A percentile compares a stretch with the other conserved stretches of the same genome.
Evolutionary conservation across 2,888 invertebrate species (phyloP).

Genomic region (Trisateles emortualis): DNA sequence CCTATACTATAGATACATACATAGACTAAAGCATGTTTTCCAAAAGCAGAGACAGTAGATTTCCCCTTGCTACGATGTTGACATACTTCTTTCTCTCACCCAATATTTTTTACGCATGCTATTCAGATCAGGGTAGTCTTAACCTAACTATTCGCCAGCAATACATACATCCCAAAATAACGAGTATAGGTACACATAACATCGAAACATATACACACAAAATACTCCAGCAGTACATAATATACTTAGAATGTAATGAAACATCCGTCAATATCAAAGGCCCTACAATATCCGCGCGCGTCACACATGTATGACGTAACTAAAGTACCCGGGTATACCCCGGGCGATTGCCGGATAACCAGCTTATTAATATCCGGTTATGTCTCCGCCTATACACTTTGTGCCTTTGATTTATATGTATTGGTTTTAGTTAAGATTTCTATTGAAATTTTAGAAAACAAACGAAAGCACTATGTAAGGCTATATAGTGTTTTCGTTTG

Average conservation of each 20-base stretch:
- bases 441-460: too few species aligned
- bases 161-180: too few species aligned
- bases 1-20: too few species aligned
- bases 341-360: slow-evolving; percentile 72
- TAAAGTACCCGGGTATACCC: slow-evolving; percentile 54
- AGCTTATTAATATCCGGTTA: slow-evolving; percentile 74
- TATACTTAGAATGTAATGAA: slow-evolving; percentile 23
- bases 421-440: slow-evolving; percentile 22
- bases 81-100: too few species aligned
- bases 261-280: slow-evolving; percentile 46
- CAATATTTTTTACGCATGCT: too few species aligned
- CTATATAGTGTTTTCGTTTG: too few species aligned
- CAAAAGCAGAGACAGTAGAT: too few species aligned
- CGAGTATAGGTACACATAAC: too few species aligned
- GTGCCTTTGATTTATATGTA: slow-evolving; percentile 48
- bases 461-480: background rate
- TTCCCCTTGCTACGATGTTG: too few species aligned
- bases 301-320: slow-evolving; percentile 42
- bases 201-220: background rate
- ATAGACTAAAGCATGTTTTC: too few species aligned
- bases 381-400: slow-evolving; percentile 38
- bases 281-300: slow-evolving; percentile 45
- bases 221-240: background rate
- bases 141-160: too few species aligned
- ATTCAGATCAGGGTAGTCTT: too few species aligned